Conservation (phyloP, 2,797 vertebrate genomes). For the Poecilia velifera region DNA sequence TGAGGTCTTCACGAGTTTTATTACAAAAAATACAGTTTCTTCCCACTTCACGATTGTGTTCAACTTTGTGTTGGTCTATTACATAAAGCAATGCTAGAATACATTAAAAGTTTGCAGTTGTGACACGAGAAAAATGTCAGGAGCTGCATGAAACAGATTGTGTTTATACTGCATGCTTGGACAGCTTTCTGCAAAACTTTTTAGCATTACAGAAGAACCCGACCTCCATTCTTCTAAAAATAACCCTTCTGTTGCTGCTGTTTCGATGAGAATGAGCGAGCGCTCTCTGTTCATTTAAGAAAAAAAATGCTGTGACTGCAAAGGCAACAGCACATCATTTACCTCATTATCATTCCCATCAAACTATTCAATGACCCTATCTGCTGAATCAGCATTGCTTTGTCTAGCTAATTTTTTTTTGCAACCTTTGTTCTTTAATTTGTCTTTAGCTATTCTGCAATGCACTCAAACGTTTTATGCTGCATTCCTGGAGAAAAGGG, state of each 20-base stretch:
- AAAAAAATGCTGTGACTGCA: slow-evolving; percentile 15
- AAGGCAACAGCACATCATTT: slow-evolving; percentile 30
- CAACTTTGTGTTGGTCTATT: neutral
- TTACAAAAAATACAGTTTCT: neutral
- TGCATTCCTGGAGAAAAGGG: slow-evolving; percentile 4
- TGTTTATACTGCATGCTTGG: neutral
- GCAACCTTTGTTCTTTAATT: slow-evolving; percentile 1
- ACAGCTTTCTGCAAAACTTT: neutral
- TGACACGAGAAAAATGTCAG: neutral
- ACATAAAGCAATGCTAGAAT: neutral
- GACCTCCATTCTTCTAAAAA: slow-evolving; percentile 4
- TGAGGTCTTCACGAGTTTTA: neutral
- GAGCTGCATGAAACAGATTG: neutral
- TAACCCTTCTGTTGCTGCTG: slow-evolving; percentile 5
- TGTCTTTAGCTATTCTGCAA: slow-evolving; percentile 9
- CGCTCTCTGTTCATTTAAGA: neutral
- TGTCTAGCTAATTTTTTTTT: neutral
- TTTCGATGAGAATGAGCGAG: neutral
- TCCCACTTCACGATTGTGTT: neutral
- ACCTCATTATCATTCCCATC: slow-evolving; percentile 31
- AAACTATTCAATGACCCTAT: slow-evolving; percentile 22
- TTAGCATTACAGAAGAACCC: neutral
- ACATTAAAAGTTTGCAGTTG: neutral
- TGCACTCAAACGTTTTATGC: neutral
- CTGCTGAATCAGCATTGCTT: slow-evolving; percentile 12